Base-by-base conservation (phyloP, 1,140 invertebrate species). In the Wiebesia pumilae region DNA sequence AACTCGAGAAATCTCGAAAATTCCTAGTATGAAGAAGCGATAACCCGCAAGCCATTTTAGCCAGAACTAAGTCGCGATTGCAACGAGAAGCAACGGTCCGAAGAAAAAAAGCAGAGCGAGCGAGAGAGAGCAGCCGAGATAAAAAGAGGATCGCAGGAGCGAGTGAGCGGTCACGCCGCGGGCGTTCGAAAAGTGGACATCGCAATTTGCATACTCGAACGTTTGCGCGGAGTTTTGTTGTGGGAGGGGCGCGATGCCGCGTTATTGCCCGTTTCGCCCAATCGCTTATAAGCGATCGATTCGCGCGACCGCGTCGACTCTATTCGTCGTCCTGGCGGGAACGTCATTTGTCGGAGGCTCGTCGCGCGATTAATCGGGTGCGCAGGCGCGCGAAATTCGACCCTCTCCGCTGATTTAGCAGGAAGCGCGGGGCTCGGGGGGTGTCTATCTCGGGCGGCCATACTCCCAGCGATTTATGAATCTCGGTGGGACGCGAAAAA, bases 181-280 rank as follows among this genome's bases (percentile, higher is more conserved):
- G 88, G 88, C 87, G 86, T 88, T 73, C 86, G 67, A 80, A 84
- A 84, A 85, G 84, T 89, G 78, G 88, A 87, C 86, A 65, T 81
- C 67, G 79, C 65, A 86, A 89, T 90, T 90, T 90, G 88, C 89
- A 89, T 89, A 89, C 84, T 65, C 79, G 87, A 80, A 69, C 27
- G 62, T 69, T 38, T 73, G n/a, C 65, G 40, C 24, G 83, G n/a
- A 35, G 21, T 24, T n/a, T n/a, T n/a, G 43, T 79, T 35, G 58
- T 51, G 62, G 77, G 78, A 81, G 82, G 84, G 16, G 78, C 67
- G 71, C 82, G 71, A 24, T 30, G 51, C 35, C 71, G 78, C 84
- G 78, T 69, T 88, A 81, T 85, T 88, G 83, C 69, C 77, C 47
- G 58, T 16, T 43, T 88, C 67, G 88, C 40, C 69, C 82, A 78